A percentile compares a stretch with the other conserved stretches of the same genome.
phyloP scores from a whole-genome alignment of 2,113 vertebrate genomes.

The Vulpes vulpes region DNA sequence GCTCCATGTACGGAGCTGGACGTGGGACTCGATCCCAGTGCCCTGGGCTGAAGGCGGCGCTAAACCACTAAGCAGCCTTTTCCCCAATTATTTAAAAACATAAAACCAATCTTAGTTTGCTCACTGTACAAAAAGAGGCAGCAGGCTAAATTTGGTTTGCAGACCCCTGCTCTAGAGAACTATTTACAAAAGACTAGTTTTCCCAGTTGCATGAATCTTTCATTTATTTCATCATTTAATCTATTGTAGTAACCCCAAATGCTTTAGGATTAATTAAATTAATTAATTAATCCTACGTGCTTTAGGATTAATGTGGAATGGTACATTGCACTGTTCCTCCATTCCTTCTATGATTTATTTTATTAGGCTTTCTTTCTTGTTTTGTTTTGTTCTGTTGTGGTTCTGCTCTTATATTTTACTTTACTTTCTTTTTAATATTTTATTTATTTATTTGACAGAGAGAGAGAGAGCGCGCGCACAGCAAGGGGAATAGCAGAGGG shows the following conservation, averaged over 20 bases:
- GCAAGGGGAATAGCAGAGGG: no score
- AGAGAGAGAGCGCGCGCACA: no score
- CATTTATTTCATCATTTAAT: slow-evolving; percentile 41
- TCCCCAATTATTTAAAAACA: no score
- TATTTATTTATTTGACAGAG: no score
- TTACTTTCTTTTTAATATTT: background rate
- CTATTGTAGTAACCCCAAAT: background rate
- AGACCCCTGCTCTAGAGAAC: background rate
- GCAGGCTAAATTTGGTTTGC: background rate
- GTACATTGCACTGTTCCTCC: background rate
- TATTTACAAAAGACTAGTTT: slow-evolving; percentile 1
- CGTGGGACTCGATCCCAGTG: no score
- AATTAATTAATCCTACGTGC: background rate
- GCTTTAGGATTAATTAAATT: background rate
- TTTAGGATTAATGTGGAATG: no score
- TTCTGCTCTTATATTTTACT: slow-evolving; percentile 15
- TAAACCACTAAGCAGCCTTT: no score
- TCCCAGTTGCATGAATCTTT: background rate
- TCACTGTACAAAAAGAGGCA: background rate
- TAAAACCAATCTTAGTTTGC: background rate
- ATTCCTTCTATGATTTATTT: background rate
- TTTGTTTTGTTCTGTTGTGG: slow-evolving; percentile 35
- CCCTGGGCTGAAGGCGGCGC: no score
- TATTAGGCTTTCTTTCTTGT: background rate
- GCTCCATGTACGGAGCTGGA: no score